Percentiles rank a stretch among this genome's conserved stretches.
These are phyloP conservation scores for Osmerus eperlanus DNA, from an alignment of 2,113 vertebrate genomes.

Conservation along the genomic window DNA sequence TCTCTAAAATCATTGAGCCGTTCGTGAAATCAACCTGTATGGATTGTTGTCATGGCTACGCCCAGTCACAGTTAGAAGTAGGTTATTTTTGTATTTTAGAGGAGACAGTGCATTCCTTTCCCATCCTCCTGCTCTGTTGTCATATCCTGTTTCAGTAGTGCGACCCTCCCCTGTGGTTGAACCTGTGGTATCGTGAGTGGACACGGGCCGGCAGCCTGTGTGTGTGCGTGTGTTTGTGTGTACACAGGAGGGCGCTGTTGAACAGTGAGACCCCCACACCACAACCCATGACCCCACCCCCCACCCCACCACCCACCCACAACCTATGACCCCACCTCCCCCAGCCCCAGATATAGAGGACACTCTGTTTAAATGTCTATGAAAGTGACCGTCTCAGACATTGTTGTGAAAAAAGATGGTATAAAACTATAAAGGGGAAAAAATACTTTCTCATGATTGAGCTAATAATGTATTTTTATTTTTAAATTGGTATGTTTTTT, in stretches of 20 bases:
- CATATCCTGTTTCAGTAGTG: constrained; percentile 8
- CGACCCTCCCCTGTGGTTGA: constrained; percentile 21
- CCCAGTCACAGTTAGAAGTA: constrained; percentile 61
- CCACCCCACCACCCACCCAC: too few relatives aligned
- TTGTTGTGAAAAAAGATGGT: constrained; percentile 73
- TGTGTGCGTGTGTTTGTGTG: constrained; percentile 24
- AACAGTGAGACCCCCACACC: constrained; percentile 74
- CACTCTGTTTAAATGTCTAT: constrained; percentile 78
- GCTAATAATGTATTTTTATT: constrained; percentile 81
- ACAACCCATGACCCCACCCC: too few relatives aligned
- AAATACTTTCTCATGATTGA: constrained; percentile 52
- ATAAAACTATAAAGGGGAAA: constrained; percentile 42
- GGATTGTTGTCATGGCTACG: background rate
- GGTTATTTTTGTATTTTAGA: constrained; percentile 74
- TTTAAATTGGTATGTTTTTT: constrained; percentile 54
- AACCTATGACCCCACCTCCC: too few relatives aligned
- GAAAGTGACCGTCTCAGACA: constrained; percentile 81
- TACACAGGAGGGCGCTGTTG: constrained; percentile 77
- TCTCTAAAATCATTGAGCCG: too few relatives aligned
- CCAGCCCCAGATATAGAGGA: constrained; percentile 65
- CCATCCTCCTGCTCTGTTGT: constrained; percentile 52
- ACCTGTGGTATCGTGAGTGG: constrained; percentile 30
- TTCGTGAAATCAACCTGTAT: too few relatives aligned
- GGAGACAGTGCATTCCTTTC: constrained; percentile 49
- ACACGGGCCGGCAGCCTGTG: constrained; percentile 23